These are phyloP conservation scores for Hymenochirus boettgeri DNA, from an alignment of 2,113 vertebrate species.

Conservation along the genomic window DNA sequence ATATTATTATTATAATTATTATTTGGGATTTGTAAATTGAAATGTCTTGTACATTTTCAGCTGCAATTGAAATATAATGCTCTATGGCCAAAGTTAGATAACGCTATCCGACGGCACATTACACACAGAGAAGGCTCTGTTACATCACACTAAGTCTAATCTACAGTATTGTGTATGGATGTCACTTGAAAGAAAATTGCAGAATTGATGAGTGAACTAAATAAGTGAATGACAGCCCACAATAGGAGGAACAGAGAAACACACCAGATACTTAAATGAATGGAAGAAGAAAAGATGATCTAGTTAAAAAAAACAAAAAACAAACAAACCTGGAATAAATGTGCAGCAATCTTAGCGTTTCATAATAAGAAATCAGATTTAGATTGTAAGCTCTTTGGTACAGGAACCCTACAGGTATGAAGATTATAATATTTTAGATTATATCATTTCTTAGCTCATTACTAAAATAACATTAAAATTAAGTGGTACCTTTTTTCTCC, in stretches of 20 bases:
- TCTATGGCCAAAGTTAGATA: neutral
- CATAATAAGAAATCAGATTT: no score
- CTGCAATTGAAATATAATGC: neutral
- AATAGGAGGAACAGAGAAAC: constrained; percentile 27
- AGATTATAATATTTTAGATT: no score
- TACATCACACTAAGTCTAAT: constrained; percentile 16
- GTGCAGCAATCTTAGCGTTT: no score
- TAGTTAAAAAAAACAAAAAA: constrained; percentile 16
- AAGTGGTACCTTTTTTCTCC: no score
- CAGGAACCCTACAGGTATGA: no score
- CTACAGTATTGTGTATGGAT: constrained; percentile 17
- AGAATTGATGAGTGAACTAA: constrained; percentile 25
- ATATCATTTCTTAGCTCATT: no score
- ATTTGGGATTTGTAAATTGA: no score
- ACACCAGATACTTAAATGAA: constrained; percentile 19
- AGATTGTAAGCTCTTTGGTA: no score
- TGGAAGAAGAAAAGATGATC: constrained; percentile 21
- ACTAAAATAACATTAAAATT: no score
- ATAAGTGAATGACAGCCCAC: constrained; percentile 37
- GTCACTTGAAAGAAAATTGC: constrained; percentile 17
- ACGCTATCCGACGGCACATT: neutral
- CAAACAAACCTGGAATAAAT: neutral
- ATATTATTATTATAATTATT: no score
- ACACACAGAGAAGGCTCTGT: neutral
- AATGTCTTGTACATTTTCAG: neutral